Percentiles rank a stretch among this genome's conserved stretches.
Evolutionary conservation across 2,797 vertebrate genomes (phyloP).

Genomic region (Emydoidea blandingii): DNA sequence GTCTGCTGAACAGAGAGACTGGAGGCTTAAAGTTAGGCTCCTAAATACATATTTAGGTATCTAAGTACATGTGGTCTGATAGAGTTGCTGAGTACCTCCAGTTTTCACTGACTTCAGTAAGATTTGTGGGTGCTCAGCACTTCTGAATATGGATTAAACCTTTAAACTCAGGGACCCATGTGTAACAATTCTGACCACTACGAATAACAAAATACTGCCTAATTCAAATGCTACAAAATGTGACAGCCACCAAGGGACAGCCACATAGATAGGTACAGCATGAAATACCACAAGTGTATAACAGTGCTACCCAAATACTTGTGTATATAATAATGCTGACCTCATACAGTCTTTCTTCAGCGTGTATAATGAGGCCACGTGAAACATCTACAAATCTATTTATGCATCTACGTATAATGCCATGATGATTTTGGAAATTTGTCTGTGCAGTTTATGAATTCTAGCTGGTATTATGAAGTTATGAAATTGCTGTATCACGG

Average conservation of each 20-base stretch:
- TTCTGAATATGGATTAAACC: neutral
- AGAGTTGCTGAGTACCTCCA: neutral
- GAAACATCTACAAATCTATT: neutral
- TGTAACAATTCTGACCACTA: neutral
- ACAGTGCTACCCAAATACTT: neutral
- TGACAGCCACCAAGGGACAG: neutral
- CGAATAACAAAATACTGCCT: neutral
- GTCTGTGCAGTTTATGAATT: neutral
- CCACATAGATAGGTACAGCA: neutral
- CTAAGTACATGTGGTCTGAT: accelerated
- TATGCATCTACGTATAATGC: neutral
- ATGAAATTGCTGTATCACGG: neutral
- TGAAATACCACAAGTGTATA: neutral
- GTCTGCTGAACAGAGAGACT: neutral
- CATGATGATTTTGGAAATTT: neutral
- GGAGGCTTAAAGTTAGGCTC: neutral
- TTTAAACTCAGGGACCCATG: neutral
- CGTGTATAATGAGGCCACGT: neutral
- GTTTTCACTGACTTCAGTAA: neutral
- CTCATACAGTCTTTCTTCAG: neutral
- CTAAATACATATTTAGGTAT: neutral
- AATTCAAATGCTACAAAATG: neutral
- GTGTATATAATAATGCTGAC: neutral
- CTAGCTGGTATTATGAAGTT: neutral
- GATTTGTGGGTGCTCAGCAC: neutral